These are phyloP conservation scores for Rhynchomys soricoides DNA, from an alignment of 2,113 vertebrate genomes.

Conservation along the genomic window DNA sequence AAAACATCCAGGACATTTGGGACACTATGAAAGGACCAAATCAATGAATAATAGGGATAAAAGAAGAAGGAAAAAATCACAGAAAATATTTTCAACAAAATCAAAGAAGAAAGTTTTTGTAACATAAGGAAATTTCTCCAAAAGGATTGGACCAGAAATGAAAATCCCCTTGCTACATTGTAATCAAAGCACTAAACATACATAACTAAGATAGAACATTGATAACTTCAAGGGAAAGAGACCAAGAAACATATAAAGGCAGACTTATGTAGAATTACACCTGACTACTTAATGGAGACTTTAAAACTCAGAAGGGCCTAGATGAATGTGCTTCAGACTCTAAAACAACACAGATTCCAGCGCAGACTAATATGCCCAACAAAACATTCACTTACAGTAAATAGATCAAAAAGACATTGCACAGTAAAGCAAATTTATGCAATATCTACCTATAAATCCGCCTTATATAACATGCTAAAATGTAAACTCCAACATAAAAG, in stretches of 20 bases:
- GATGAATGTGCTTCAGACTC: too few relatives aligned
- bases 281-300: too few relatives aligned
- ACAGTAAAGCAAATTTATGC: not conserved
- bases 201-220: too few relatives aligned
- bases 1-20: not conserved
- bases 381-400: not conserved
- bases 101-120: not conserved
- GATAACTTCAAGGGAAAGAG: too few relatives aligned
- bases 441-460: not conserved
- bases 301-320: too few relatives aligned
- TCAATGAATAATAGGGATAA: not conserved
- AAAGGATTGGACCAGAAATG: too few relatives aligned
- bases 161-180: too few relatives aligned
- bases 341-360: too few relatives aligned
- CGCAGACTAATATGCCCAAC: not conserved
- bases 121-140: not conserved
- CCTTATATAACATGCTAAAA: not conserved
- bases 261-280: too few relatives aligned
- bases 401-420: not conserved
- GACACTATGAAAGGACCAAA: not conserved
- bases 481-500: not conserved
- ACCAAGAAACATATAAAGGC: too few relatives aligned
- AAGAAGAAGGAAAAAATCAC: not conserved
- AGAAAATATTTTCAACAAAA: not conserved
- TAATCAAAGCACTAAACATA: too few relatives aligned